Evolutionary conservation across 2,888 invertebrate species (phyloP).

Genomic region (Orthosia cruda): DNA sequence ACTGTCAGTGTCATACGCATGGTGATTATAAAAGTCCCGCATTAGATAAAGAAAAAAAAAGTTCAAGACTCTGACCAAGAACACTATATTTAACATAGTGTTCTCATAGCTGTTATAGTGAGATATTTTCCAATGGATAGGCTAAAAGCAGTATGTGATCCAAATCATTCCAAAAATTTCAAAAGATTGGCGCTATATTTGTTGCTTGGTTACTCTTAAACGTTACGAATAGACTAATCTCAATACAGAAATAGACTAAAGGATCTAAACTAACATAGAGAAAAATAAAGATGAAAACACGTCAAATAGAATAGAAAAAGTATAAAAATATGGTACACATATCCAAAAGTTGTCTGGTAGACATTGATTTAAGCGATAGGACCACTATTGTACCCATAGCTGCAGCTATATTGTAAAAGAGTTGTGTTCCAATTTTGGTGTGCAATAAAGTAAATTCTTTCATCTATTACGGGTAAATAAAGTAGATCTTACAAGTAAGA

Average conservation of each 20-base stretch:
- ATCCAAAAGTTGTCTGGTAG: not conserved
- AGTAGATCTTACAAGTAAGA: not conserved
- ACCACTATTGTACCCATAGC: not conserved
- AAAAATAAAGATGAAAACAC: not conserved
- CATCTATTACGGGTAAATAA: not conserved
- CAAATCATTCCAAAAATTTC: not conserved
- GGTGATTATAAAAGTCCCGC: too few species aligned
- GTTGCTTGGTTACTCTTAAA: not conserved
- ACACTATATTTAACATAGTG: not conserved
- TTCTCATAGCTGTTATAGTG: not conserved
- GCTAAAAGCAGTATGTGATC: too few species aligned
- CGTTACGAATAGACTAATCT: not conserved
- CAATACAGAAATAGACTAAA: too few species aligned
- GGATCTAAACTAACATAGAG: not conserved
- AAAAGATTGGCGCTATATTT: not conserved
- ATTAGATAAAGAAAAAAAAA: not conserved
- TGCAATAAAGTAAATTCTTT: not conserved
- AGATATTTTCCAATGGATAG: not conserved
- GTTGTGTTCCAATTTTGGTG: not conserved
- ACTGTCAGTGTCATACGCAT: too few species aligned
- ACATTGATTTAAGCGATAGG: not conserved
- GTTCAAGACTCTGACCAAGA: constrained; percentile 25
- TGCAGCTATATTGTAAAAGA: not conserved
- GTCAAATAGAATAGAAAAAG: not conserved
- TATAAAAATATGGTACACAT: not conserved